Evolutionary conservation across 2,113 vertebrate genomes (phyloP).

Genomic region (Paradoxurus hermaphroditus): DNA sequence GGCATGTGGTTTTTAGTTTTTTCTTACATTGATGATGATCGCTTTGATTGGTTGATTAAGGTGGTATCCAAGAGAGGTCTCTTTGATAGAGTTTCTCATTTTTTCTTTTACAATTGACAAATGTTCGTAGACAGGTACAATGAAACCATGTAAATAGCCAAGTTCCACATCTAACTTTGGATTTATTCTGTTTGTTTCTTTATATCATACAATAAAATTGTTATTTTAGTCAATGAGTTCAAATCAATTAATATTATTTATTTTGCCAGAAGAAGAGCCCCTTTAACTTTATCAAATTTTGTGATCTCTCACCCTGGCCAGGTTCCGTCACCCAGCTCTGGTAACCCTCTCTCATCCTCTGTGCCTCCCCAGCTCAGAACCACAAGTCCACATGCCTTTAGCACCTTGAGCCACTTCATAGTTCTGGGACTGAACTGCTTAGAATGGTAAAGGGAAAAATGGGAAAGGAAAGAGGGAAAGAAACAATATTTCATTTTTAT

Average conservation of each 20-base stretch:
- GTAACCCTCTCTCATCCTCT: neutral
- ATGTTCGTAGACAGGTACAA: neutral
- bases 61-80: neutral
- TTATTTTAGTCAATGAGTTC: neutral
- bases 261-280: neutral
- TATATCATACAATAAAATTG: no score
- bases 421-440: neutral
- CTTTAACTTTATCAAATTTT: neutral
- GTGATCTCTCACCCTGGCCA: neutral
- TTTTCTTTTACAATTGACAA: neutral
- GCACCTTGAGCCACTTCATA: neutral
- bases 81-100: neutral
- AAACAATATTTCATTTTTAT: neutral
- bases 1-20: neutral
- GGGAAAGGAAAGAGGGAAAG: neutral
- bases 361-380: rapidly evolving
- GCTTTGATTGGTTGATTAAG: neutral
- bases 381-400: neutral
- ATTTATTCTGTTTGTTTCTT: neutral
- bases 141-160: neutral
- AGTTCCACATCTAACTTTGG: neutral
- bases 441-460: neutral
- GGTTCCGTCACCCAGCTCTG: neutral
- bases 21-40: neutral
- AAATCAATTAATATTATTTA: neutral